phyloP scores from a whole-genome alignment of 2,888 invertebrate genomes.

The Opisthograptis luteolata region DNA sequence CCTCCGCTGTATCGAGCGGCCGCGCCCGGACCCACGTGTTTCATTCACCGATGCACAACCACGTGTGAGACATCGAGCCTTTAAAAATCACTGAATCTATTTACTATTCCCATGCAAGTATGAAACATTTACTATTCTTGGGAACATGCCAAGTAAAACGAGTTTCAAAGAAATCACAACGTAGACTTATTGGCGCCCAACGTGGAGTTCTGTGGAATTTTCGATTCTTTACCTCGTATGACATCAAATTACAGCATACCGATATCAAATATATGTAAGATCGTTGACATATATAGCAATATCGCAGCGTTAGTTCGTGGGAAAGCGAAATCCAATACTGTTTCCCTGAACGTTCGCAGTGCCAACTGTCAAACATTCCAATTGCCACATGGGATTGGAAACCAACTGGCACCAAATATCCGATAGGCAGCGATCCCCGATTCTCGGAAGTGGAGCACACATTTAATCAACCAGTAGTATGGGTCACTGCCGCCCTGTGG shows the following conservation, averaged over 20 bases:
- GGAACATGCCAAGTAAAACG: slow-evolving; percentile 24
- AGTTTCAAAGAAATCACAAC: slow-evolving; percentile 16
- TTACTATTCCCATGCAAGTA: slow-evolving; percentile 17
- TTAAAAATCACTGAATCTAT: slow-evolving; percentile 39
- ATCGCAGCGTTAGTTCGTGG: slow-evolving; percentile 1
- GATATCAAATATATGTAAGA: slow-evolving; percentile 8
- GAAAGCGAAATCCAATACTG: slow-evolving; percentile 1
- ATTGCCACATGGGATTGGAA: slow-evolving; percentile 39
- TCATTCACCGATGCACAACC: slow-evolving; percentile 62
- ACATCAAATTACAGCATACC: slow-evolving; percentile 1
- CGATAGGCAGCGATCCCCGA: slow-evolving; percentile 36
- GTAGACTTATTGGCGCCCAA: slow-evolving; percentile 42
- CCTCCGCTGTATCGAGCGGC: slow-evolving; percentile 74
- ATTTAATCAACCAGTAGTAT: slow-evolving; percentile 42
- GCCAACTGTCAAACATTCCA: slow-evolving; percentile 16
- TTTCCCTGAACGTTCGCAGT: neutral
- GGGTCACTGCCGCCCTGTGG: slow-evolving; percentile 23
- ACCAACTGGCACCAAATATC: slow-evolving; percentile 43
- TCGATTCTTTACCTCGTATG: neutral
- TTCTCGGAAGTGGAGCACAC: slow-evolving; percentile 40
- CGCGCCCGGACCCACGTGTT: slow-evolving; percentile 71
- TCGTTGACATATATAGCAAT: slow-evolving; percentile 16
- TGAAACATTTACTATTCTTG: slow-evolving; percentile 28
- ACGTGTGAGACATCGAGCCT: slow-evolving; percentile 49
- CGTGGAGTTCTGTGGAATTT: slow-evolving; percentile 18